Evolutionary conservation across 2,113 vertebrate species (phyloP).

Genomic region (Microtus ochrogaster): DNA sequence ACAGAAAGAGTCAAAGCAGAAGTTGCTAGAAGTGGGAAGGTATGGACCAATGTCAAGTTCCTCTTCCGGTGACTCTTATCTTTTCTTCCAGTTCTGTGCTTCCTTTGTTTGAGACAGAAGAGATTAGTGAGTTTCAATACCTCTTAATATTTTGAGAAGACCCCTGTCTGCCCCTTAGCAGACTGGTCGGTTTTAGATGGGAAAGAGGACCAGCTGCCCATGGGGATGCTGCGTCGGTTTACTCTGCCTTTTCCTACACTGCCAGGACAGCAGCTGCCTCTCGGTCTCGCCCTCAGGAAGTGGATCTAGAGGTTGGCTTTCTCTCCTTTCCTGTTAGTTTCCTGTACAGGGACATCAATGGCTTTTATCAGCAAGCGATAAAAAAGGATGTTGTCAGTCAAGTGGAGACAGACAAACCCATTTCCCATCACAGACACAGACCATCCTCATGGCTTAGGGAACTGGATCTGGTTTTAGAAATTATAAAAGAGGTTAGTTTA

Average conservation of each 20-base stretch:
- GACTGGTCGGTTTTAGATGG: slow-evolving; percentile 33
- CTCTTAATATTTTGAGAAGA: slow-evolving; percentile 34
- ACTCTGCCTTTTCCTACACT: slow-evolving; percentile 72
- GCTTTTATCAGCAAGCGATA: slow-evolving; percentile 65
- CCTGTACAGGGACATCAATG: slow-evolving; percentile 76
- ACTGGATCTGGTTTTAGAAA: slow-evolving; percentile 17
- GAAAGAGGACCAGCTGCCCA: slow-evolving; percentile 48
- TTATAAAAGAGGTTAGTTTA: slow-evolving; percentile 11
- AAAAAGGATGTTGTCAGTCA: slow-evolving; percentile 62
- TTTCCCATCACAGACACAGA: slow-evolving; percentile 48
- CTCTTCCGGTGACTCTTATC: slow-evolving; percentile 56
- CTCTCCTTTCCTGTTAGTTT: slow-evolving; percentile 82
- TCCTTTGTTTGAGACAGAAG: slow-evolving; percentile 56
- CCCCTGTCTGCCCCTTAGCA: neutral
- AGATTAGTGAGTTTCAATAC: neutral
- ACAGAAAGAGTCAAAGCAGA: slow-evolving; percentile 70
- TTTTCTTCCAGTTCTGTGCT: slow-evolving; percentile 26
- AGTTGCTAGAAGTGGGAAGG: slow-evolving; percentile 56
- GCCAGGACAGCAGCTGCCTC: neutral
- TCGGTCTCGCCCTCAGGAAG: slow-evolving; percentile 76
- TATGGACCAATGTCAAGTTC: slow-evolving; percentile 75
- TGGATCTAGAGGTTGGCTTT: slow-evolving; percentile 65
- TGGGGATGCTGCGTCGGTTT: slow-evolving; percentile 68
- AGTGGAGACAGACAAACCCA: slow-evolving; percentile 49
- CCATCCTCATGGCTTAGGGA: neutral